Evolutionary conservation across 53 echinoderm and acorn worm species (phyloP), one percentile per base, ranked within the genome.

Genomic region (Zoroaster sp.): DNA sequence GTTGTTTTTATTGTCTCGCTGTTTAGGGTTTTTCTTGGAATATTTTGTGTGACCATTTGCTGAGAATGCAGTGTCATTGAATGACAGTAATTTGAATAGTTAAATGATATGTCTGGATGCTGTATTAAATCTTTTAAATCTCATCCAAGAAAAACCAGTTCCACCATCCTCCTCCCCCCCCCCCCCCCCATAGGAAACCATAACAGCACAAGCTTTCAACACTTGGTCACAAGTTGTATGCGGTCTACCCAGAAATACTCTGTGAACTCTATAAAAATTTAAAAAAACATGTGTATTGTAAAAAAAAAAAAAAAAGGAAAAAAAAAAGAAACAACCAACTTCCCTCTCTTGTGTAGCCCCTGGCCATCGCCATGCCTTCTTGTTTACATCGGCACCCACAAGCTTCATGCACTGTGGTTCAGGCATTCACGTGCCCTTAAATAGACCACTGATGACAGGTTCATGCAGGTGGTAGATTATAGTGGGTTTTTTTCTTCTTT

Each of bases 341-440:
- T 85, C 85, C 51, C 85, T 49, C 41, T 42, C 31, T 3, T 21
- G 41, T 32, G 31, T 85, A 34, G 85, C 85, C 85, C 71, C 13
- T 51, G 85, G 85, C 85, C 25, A 85, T 85, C 20, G 51, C 71
- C 51, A 49, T 33, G 70, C 49, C 85, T 85, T 49, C 71, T 85
- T 85, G 85, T 85, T 85, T 85, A 85, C 51, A 34, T 70, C 85
- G 9, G 46, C 63, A 25, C 63, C 63, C 63, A 28, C 63, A 59
- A 59, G 63, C n/a, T 59, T 59, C 23, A 28, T 25, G 63, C n/a
- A n/a, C n/a, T n/a, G n/a, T n/a, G n/a, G n/a, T n/a, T n/a, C n/a
- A n/a, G 63, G 66, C 59, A 36, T 51, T 35, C 63, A 54, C 79
- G 39, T 47, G 85, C 43, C 71, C 17, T 20, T 31, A 4, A 69